phyloP scores from a whole-genome alignment of 2,888 invertebrate genomes.

The Hypselothyrea guttata region DNA sequence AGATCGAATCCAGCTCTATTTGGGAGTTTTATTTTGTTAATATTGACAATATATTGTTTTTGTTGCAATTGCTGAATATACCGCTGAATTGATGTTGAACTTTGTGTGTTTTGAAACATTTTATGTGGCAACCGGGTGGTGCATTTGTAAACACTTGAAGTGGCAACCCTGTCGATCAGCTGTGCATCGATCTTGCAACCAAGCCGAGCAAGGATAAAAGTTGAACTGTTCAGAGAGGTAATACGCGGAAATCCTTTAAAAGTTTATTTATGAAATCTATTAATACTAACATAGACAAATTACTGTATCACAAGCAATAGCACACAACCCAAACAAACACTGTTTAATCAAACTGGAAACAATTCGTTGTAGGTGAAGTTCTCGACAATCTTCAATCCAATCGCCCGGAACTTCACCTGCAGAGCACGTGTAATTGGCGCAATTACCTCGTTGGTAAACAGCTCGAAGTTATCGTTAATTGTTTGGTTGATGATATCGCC shows the following conservation, averaged over 20 bases:
- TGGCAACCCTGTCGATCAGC: too few relatives aligned
- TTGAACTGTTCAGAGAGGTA: not conserved
- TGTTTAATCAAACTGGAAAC: conserved; percentile 82
- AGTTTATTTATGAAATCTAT: conserved; percentile 47
- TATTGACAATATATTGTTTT: too few relatives aligned
- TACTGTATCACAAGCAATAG: conserved; percentile 59
- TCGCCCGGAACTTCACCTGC: conserved; percentile 84
- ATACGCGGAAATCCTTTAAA: not conserved
- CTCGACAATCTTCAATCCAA: conserved; percentile 85
- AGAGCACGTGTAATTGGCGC: conserved; percentile 87
- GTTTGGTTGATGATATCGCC: conserved; percentile 88
- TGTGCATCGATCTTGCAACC: too few relatives aligned
- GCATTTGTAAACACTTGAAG: too few relatives aligned
- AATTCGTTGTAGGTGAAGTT: conserved; percentile 85
- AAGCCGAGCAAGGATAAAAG: too few relatives aligned
- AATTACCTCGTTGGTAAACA: conserved; percentile 87
- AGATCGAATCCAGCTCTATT: too few relatives aligned
- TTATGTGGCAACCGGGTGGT: too few relatives aligned
- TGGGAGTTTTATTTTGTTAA: too few relatives aligned
- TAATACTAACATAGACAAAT: conserved; percentile 58
- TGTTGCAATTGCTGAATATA: too few relatives aligned
- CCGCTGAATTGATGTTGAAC: too few relatives aligned
- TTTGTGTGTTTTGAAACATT: too few relatives aligned
- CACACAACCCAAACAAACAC: conserved; percentile 25
- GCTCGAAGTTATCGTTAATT: conserved; percentile 86